These are phyloP conservation scores for Hirudinaria manillensis DNA, from an alignment of 2,888 invertebrate genomes.

Conservation along the genomic window DNA sequence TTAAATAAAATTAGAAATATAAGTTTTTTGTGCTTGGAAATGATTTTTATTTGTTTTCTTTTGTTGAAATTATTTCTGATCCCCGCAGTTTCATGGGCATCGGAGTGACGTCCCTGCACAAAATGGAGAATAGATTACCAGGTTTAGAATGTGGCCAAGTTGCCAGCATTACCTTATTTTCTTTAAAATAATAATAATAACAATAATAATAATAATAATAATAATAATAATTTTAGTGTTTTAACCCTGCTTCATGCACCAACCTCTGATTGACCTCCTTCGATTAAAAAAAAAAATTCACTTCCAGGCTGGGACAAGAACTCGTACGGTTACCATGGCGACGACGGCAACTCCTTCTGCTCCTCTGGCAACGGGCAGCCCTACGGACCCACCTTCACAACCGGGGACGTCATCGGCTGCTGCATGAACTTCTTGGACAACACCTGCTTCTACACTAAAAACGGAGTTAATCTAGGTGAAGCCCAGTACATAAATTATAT, in stretches of 20 bases:
- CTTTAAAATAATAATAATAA: no score
- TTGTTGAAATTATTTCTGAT: constrained; percentile 3
- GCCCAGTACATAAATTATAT: constrained; percentile 7
- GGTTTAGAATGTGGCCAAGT: constrained; percentile 63
- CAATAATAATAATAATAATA: no score
- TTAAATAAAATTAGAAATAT: not conserved
- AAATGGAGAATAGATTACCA: constrained; percentile 93
- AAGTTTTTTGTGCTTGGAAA: not conserved
- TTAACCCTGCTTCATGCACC: no score
- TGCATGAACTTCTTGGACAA: constrained; percentile 94
- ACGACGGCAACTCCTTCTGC: constrained; percentile 97
- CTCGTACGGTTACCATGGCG: constrained; percentile 98
- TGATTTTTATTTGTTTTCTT: not conserved
- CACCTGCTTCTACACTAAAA: constrained; percentile 99
- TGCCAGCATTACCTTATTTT: no score
- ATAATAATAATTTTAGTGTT: no score
- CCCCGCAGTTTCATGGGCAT: constrained; percentile 82
- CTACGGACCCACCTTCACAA: constrained; percentile 97
- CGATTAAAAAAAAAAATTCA: not conserved
- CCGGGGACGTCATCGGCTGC: constrained; percentile 94
- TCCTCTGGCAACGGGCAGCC: constrained; percentile 90
- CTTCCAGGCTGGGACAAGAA: constrained; percentile 90
- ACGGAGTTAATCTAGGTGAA: constrained; percentile 78
- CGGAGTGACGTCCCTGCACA: constrained; percentile 89
- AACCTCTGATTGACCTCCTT: no score